Evolutionary conservation across 2,113 vertebrate genomes (phyloP).

Genomic region (Phycodurus eques): DNA sequence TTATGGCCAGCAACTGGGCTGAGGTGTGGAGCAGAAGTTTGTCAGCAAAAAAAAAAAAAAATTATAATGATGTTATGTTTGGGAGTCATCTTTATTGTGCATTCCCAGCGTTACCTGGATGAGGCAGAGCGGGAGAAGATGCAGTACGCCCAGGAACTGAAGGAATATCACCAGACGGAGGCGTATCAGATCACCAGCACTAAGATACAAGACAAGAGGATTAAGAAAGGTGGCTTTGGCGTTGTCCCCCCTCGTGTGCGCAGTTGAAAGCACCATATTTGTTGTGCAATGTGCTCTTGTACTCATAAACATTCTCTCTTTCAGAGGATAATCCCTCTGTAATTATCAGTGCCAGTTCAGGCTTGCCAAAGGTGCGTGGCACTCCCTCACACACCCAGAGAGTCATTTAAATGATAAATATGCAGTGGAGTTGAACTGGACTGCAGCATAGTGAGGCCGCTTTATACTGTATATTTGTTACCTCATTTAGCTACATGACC

Average conservation of each 20-base stretch:
- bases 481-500: not conserved
- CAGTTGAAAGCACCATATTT: not conserved
- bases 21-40: no score
- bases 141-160: constrained; percentile 91
- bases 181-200: constrained; percentile 89
- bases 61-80: not conserved
- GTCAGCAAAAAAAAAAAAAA: no score
- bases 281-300: not conserved
- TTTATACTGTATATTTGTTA: not conserved
- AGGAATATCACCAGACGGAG: constrained; percentile 94
- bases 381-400: not conserved
- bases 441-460: not conserved
- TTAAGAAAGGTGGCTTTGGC: constrained; percentile 85
- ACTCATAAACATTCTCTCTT: constrained; percentile 26
- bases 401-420: not conserved
- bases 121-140: constrained; percentile 94
- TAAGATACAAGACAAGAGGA: constrained; percentile 93
- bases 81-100: not conserved
- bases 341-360: constrained; percentile 65
- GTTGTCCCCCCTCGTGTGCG: not conserved
- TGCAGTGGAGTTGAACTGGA: not conserved
- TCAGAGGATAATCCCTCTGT: constrained; percentile 74
- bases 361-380: constrained; percentile 66
- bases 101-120: constrained; percentile 84
- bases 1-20: no score